Percentiles rank a stretch among this genome's conserved stretches.
phyloP scores from a whole-genome alignment of 2,888 invertebrate species.

The Nemotelus nigrinus region DNA sequence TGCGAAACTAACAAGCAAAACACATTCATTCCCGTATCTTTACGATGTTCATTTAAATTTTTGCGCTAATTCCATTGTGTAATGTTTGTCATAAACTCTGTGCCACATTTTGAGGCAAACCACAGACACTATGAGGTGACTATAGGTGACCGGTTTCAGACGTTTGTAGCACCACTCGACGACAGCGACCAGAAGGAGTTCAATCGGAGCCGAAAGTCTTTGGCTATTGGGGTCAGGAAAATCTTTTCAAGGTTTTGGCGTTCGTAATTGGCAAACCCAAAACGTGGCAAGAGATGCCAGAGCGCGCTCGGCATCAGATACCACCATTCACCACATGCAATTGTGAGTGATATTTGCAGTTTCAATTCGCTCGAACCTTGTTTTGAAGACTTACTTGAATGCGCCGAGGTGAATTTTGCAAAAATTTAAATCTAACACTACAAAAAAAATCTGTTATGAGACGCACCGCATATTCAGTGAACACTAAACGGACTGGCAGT shows the following conservation, averaged over 20 bases:
- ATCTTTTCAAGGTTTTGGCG: conserved; percentile 32
- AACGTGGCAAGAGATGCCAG: background rate
- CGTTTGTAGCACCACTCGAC: background rate
- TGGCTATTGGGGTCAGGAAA: conserved; percentile 37
- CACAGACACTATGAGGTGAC: background rate
- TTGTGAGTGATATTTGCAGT: too few relatives aligned
- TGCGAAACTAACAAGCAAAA: too few relatives aligned
- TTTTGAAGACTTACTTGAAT: background rate
- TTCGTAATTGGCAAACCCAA: conserved; percentile 19
- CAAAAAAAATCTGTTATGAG: background rate
- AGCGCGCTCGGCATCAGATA: conserved; percentile 7
- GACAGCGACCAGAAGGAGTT: conserved; percentile 10
- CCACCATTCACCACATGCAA: background rate
- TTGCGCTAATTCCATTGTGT: conserved; percentile 31
- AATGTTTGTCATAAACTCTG: conserved; percentile 10
- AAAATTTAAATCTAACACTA: background rate
- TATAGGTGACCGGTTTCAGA: background rate
- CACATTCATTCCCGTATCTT: background rate
- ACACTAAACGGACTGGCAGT: background rate
- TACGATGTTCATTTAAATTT: conserved; percentile 22
- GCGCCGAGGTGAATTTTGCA: background rate
- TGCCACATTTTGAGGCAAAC: conserved; percentile 13
- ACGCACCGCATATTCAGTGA: background rate
- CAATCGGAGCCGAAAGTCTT: conserved; percentile 24
- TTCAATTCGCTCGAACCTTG: background rate